Evolutionary conservation across 2,113 vertebrate genomes (phyloP), one percentile per base, ranked within the genome.

Genomic region (Bagarius yarrelli): DNA sequence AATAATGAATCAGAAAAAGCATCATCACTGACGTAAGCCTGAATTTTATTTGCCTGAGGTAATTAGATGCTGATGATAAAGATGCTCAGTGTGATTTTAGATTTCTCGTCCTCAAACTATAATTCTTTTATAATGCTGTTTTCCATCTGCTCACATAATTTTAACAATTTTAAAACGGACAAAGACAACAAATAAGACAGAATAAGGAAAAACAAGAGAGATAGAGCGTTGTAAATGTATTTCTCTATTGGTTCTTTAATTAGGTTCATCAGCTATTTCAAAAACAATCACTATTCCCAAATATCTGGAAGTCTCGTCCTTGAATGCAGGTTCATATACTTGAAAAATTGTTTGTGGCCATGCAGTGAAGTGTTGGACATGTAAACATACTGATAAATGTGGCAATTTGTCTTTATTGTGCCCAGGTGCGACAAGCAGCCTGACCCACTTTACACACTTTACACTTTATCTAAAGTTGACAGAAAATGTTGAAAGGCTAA

Each of bases 381-480:
- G 86, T 81, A 77, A 88, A 84, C 80, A 83, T 82, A 77, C 67
- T 91, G 92, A 92, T 92, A 81, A 90, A 93, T 91, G 89, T 86
- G 85, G 88, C 83, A 83, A 81, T 84, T 88, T 66, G 36, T 84
- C 87, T 86, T 85, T 80, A 87, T 72, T 86, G 90, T 81, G 66
- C 77, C 50, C 56, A 81, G 71, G 63, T 81, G 74, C 80, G 64
- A 87, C 79, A 61, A 69, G 56, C 27, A 78, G 67, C 53, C 83
- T 91, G 90, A 90, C 91, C 91, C 89, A 92, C 88, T 92, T 92
- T 88, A 88, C 80, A 87, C 87, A 82, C 78, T 40, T 67, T 69
- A 69, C 21, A 69, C 66, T 52, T 50, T 30, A 61, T 75, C 73
- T 88, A 89, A 92, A 87, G 84, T 87, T 89, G 87, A 91, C 90